phyloP scores from a whole-genome alignment of 2,797 vertebrate genomes.

The Leptoclinus maculatus region DNA sequence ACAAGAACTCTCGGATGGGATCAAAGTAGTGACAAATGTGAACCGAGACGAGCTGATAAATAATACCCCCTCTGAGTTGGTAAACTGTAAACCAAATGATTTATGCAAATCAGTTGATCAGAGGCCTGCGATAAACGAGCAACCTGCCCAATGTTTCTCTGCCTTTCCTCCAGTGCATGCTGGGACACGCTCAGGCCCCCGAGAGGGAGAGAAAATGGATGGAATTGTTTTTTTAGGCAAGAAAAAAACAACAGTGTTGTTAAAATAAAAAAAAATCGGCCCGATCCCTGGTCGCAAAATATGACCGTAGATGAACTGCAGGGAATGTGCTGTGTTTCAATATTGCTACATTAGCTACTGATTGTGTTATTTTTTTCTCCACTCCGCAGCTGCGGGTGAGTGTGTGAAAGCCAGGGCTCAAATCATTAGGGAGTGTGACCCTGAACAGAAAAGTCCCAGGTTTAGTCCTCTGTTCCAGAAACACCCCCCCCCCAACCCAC shows the following conservation, averaged over 20 bases:
- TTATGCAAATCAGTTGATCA: constrained; percentile 51
- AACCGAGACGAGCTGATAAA: constrained; percentile 26
- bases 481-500: background rate
- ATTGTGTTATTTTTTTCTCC: constrained; percentile 3
- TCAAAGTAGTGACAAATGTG: constrained; percentile 28
- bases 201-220: constrained; percentile 27
- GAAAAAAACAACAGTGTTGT: constrained; percentile 17
- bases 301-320: constrained; percentile 9
- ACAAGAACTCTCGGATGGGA: background rate
- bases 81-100: constrained; percentile 36
- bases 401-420: constrained; percentile 7
- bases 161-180: constrained; percentile 44
- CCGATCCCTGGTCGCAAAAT: background rate
- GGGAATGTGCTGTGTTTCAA: constrained; percentile 23
- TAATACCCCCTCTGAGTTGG: constrained; percentile 18
- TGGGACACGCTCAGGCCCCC: constrained; percentile 33
- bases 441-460: constrained; percentile 29
- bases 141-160: constrained; percentile 13
- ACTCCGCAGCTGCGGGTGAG: constrained; percentile 5
- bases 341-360: constrained; percentile 12
- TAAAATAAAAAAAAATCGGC: constrained; percentile 7
- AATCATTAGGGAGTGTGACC: constrained; percentile 50
- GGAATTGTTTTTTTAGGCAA: constrained; percentile 29
- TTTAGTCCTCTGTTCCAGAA: constrained; percentile 37
- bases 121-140: constrained; percentile 30